Evolutionary conservation across 2,113 vertebrate species (phyloP), one percentile per base, ranked within the genome.

Genomic region (Tragelaphus buxtoni): DNA sequence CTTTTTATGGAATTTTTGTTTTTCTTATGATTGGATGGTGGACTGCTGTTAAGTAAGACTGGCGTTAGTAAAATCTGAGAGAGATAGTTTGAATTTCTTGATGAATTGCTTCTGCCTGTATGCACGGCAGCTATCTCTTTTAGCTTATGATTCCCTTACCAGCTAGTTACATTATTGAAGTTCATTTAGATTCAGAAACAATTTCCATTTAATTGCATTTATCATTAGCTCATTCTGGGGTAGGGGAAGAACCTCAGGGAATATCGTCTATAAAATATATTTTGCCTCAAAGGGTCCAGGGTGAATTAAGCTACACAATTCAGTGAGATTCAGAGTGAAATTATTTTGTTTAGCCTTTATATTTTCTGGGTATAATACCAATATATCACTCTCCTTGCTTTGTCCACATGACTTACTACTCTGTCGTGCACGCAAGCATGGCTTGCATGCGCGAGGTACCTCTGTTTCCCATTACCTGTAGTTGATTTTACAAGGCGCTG

Each of bases 221-320:
- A 98, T 98, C 98, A 99, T 99, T 98, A 98, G 96, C 90, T 98
- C 47, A 94, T 96, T 90, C 61, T 12, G 18, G 55, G 83, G 35
- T 39, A 1, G 49, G 85, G 32, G 88, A 88, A 1, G 10, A 98
- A 95, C 97, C 97, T 97, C 60, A 91, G 98, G 97, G 97, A 98
- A 96, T 90, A 5, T 2, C 51, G 61, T 98, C 83, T 97, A 97
- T 98, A 98, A 98, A 51, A 98, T 98, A 97, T 97, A 96, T 98
- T 98, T 98, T 95, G 94, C 94, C 95, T 97, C 82, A 4, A 72
- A 98, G 88, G 96, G 91, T 96, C 65, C 92, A 96, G 11, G 89
- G 93, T 96, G 92, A 96, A 98, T 97, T 95, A 97, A 96, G 91
- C 30, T 51, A 96, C 85, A 83, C 96, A 98, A 95, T 98, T 98